phyloP scores from a whole-genome alignment of 2,888 invertebrate genomes.

The Brachypterus glaber region DNA sequence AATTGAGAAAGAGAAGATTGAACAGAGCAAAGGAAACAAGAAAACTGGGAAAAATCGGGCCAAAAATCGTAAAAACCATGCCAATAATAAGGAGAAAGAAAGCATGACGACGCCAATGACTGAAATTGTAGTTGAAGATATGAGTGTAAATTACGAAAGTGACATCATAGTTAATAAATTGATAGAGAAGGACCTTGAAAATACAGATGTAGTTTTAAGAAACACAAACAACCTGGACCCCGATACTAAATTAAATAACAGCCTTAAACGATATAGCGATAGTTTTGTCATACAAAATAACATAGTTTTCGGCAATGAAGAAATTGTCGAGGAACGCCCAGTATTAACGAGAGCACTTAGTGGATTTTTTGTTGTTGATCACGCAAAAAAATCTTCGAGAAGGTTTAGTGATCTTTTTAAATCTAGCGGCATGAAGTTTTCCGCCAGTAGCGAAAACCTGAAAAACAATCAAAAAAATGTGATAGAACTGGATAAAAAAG shows the following conservation, averaged over 20 bases:
- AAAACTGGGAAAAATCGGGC: conserved; percentile 23
- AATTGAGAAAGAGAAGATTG: conserved; percentile 15
- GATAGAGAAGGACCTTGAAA: conserved; percentile 21
- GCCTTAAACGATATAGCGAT: conserved; percentile 37
- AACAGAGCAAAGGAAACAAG: conserved; percentile 19
- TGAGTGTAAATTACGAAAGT: conserved; percentile 11
- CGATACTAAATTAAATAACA: conserved; percentile 18
- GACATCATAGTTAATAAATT: conserved; percentile 16
- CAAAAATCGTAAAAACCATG: conserved; percentile 21
- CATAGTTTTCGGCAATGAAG: conserved; percentile 17
- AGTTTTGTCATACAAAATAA: conserved; percentile 34
- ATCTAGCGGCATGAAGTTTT: conserved; percentile 22
- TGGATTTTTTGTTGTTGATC: conserved; percentile 30
- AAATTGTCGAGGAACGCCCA: too few species aligned
- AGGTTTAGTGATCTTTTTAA: conserved; percentile 37
- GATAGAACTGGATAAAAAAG: conserved; percentile 23
- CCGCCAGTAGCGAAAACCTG: conserved; percentile 31
- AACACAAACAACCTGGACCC: conserved; percentile 18
- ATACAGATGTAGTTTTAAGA: conserved; percentile 28
- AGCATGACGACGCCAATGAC: neutral
- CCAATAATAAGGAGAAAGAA: neutral
- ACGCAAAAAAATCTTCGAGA: conserved; percentile 28
- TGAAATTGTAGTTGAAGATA: neutral
- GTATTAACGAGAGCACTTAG: conserved; percentile 28
- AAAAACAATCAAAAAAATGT: conserved; percentile 24